Percentiles rank a stretch among this genome's conserved stretches.
phyloP scores from a whole-genome alignment of 2,888 invertebrate genomes.

The Alentia gelatinosa region DNA sequence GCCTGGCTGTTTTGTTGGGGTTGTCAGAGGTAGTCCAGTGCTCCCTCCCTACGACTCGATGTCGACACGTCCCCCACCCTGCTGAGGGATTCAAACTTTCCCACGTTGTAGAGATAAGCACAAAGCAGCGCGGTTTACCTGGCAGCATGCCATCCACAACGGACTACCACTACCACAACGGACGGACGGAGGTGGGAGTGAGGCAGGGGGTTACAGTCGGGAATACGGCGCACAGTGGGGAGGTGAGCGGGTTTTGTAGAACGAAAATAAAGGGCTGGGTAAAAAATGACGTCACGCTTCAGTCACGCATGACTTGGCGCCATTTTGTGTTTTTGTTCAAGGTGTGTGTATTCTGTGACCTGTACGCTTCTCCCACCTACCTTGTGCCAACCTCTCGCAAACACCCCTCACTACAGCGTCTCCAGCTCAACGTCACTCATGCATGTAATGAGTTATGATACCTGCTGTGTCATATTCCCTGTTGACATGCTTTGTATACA shows the following conservation, averaged over 20 bases:
- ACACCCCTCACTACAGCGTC: background rate
- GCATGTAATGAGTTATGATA: background rate
- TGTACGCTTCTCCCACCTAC: background rate
- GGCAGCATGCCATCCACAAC: background rate
- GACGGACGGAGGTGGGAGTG: background rate
- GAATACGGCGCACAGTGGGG: background rate
- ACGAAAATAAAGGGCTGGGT: background rate
- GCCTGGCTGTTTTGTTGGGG: background rate
- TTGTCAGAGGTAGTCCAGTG: background rate
- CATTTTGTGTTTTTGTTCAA: background rate
- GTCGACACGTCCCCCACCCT: background rate
- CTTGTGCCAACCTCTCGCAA: background rate
- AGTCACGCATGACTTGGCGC: background rate
- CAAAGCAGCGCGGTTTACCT: background rate
- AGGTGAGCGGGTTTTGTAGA: background rate
- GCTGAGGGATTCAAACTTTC: background rate
- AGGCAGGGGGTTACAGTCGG: too few species aligned
- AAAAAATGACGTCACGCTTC: conserved; percentile 28
- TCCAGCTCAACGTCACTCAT: background rate
- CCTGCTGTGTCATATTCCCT: background rate
- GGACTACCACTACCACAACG: background rate
- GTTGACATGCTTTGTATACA: background rate
- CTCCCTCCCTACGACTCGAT: background rate
- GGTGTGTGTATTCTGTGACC: background rate
- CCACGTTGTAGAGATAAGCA: conserved; percentile 4